Percentiles rank a stretch among this genome's conserved stretches.
These are phyloP conservation scores for Bicyclus anynana DNA, from an alignment of 1,140 invertebrate species.

Conservation along the genomic window DNA sequence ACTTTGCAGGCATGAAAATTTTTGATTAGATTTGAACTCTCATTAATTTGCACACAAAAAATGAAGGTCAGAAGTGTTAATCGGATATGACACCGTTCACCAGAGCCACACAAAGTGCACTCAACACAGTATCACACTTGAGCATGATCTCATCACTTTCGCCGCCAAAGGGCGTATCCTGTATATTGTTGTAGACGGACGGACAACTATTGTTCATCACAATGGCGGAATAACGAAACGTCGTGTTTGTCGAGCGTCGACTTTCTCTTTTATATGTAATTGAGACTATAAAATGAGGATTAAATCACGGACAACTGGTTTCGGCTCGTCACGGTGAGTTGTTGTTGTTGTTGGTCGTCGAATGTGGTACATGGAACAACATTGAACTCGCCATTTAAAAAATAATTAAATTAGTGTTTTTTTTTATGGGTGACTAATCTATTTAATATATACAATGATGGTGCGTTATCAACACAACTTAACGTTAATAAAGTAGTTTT, in stretches of 20 bases:
- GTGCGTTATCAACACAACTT: no score
- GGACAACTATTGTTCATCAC: constrained; percentile 26
- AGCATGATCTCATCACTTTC: constrained; percentile 31
- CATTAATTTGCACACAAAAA: no score
- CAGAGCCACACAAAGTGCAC: constrained; percentile 28
- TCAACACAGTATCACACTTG: constrained; percentile 14
- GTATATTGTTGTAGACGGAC: constrained; percentile 22
- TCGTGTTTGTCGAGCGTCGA: constrained; percentile 25
- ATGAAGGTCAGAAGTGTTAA: not conserved
- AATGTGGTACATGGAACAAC: not conserved
- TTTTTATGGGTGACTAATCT: no score
- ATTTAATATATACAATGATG: no score
- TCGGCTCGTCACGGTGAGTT: not conserved
- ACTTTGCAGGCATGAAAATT: no score
- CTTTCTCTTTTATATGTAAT: constrained; percentile 18
- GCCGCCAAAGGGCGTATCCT: constrained; percentile 27
- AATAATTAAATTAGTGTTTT: no score
- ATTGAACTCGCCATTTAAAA: not conserved
- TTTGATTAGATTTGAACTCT: no score
- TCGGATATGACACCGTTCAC: constrained; percentile 16
- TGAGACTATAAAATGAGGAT: constrained; percentile 10
- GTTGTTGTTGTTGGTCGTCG: not conserved
- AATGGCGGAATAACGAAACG: constrained; percentile 39
- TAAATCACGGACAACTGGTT: constrained; percentile 5
- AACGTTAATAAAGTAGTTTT: no score